These are phyloP conservation scores for Zosterops borbonicus DNA, from an alignment of 2,113 vertebrate genomes.

Conservation along the genomic window DNA sequence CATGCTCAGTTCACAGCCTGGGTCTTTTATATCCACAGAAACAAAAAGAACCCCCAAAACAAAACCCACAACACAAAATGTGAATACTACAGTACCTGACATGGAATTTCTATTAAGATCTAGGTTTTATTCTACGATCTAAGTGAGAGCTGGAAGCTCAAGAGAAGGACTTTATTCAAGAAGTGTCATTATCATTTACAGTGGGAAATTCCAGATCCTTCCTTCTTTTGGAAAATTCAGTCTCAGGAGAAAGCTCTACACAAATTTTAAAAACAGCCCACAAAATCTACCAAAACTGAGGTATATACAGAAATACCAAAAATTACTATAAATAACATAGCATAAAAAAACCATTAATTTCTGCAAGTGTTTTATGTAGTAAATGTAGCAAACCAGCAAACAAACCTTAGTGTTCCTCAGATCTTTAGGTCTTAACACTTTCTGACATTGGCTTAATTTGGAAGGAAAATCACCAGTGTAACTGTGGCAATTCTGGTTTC, in stretches of 20 bases:
- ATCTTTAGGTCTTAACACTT: not conserved
- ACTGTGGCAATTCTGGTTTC: not conserved
- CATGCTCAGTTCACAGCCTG: not conserved
- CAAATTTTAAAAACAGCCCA: not conserved
- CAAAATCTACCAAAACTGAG: not conserved
- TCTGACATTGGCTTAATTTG: not conserved
- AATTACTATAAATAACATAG: not conserved
- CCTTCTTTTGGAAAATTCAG: not conserved
- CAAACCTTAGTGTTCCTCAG: not conserved
- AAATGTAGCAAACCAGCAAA: not conserved
- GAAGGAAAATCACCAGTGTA: not conserved
- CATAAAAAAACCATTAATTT: not conserved
- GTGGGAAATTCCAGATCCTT: not conserved
- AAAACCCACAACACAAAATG: not conserved
- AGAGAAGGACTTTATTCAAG: not conserved
- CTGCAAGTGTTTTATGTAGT: not conserved
- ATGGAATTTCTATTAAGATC: not conserved
- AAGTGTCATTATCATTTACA: not conserved
- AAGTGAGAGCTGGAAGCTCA: not conserved
- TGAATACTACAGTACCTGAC: not conserved
- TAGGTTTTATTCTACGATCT: not conserved
- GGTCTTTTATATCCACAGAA: not conserved
- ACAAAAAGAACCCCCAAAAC: rapidly evolving
- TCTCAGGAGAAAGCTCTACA: not conserved
- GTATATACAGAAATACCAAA: not conserved